Conservation (phyloP, 2,888 invertebrate species). For the Conchocele bisecta region DNA sequence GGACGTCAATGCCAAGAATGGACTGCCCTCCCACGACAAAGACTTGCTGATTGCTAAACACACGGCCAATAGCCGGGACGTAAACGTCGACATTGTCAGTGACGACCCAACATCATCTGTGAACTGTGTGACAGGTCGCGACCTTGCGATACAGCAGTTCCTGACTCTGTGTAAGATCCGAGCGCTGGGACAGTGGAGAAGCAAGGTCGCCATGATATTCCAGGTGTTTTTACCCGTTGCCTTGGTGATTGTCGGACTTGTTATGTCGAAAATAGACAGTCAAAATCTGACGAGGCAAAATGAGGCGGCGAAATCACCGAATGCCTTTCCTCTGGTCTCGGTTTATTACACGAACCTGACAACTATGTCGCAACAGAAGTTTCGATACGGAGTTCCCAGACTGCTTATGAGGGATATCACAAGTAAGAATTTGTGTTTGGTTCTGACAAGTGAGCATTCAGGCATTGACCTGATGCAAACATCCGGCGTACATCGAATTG, state of each 20-base stretch:
- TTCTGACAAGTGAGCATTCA: no score
- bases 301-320: constrained; percentile 15
- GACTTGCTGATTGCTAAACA: no score
- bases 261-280: constrained; percentile 57
- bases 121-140: constrained; percentile 3
- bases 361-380: constrained; percentile 5
- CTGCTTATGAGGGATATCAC: constrained; percentile 57
- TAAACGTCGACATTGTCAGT: background rate
- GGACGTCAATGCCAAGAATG: no score
- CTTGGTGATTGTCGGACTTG: constrained; percentile 65
- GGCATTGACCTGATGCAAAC: no score
- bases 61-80: no score
- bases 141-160: constrained; percentile 57
- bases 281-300: no score
- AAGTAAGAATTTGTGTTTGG: constrained; percentile 68
- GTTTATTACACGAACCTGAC: constrained; percentile 21
- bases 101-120: constrained; percentile 1
- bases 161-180: constrained; percentile 67
- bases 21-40: no score
- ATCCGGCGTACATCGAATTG: no score
- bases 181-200: constrained; percentile 55
- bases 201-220: constrained; percentile 57
- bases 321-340: constrained; percentile 41
- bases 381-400: constrained; percentile 48
- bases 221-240: constrained; percentile 70